phyloP scores from a whole-genome alignment of 1,140 invertebrate species.

The Lucilia cuprina region DNA sequence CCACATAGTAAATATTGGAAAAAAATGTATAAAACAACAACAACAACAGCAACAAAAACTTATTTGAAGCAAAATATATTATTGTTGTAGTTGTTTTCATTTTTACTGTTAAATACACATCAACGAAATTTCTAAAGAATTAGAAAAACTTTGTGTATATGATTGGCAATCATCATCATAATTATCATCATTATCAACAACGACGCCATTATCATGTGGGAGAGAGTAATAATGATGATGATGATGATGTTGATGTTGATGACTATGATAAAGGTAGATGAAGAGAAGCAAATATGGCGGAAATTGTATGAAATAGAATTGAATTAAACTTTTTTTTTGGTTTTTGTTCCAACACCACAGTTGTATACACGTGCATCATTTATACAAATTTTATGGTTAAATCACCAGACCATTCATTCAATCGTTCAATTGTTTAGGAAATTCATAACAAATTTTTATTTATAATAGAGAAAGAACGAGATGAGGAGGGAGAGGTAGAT shows the following conservation, averaged over 20 bases:
- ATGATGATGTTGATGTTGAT: too few species aligned
- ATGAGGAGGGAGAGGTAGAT: too few species aligned
- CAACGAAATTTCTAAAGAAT: background rate
- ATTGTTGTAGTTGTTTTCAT: background rate
- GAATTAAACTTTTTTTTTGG: too few species aligned
- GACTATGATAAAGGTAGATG: background rate
- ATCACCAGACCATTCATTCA: background rate
- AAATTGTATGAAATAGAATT: background rate
- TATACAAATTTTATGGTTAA: background rate
- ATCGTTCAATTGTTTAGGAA: background rate
- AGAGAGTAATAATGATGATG: background rate
- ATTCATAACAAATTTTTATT: background rate
- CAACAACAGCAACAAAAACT: too few species aligned
- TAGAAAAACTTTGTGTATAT: background rate
- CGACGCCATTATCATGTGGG: background rate
- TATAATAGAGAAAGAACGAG: background rate
- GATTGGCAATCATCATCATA: background rate
- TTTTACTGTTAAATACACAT: background rate
- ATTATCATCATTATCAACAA: background rate
- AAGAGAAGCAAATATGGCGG: background rate
- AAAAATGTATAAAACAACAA: background rate
- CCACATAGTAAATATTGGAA: constrained; percentile 2
- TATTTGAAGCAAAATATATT: too few species aligned
- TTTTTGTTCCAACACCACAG: background rate
- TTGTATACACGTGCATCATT: background rate